These are phyloP conservation scores for Poeciliopsis infans DNA, from an alignment of 2,797 vertebrate species.

Conservation along the genomic window DNA sequence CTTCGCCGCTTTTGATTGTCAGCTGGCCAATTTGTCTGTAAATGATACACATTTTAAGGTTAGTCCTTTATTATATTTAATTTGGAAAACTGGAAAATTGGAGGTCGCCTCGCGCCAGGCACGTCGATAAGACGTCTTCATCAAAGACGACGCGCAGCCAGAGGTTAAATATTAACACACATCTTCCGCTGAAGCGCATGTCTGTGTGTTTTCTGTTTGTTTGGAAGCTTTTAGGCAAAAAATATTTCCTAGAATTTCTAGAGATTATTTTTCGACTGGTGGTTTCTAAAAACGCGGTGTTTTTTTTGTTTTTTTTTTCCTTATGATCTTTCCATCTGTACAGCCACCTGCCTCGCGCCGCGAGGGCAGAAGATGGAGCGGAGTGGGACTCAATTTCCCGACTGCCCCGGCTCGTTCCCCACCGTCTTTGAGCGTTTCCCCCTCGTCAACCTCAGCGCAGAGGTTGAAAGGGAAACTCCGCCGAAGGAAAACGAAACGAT, in stretches of 20 bases:
- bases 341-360: neutral
- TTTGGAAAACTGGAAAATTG: neutral
- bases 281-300: neutral
- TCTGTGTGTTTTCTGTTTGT: neutral
- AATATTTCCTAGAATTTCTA: neutral
- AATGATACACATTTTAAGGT: constrained; percentile 9
- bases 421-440: constrained; percentile 25
- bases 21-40: neutral
- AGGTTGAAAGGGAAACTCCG: constrained; percentile 62
- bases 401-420: constrained; percentile 11
- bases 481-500: constrained; percentile 61
- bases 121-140: neutral
- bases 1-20: fast-evolving
- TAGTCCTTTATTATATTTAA: neutral
- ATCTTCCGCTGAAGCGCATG: neutral
- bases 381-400: constrained; percentile 5
- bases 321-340: neutral
- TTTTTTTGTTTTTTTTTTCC: neutral
- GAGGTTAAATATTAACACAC: neutral
- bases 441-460: constrained; percentile 4
- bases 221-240: neutral
- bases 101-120: neutral
- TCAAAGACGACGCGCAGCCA: too few species aligned
- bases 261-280: too few species aligned
- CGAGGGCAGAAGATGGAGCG: constrained; percentile 46